phyloP scores from a whole-genome alignment of 2,797 vertebrate genomes.

The Argyrosomus regius region DNA sequence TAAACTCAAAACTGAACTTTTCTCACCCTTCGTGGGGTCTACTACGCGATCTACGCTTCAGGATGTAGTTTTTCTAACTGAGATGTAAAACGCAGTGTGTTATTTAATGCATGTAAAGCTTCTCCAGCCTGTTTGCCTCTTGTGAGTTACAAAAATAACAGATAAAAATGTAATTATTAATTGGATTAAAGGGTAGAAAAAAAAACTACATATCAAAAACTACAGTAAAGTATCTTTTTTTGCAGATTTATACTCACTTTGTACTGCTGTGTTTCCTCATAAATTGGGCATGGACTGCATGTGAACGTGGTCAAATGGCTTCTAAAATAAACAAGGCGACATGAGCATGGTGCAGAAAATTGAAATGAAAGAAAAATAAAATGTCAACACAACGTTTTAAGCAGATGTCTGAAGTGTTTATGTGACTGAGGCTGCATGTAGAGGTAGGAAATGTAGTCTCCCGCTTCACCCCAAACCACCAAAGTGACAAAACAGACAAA shows the following conservation, averaged over 20 bases:
- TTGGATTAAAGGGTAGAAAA: not conserved
- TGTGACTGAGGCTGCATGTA: slow-evolving; percentile 61
- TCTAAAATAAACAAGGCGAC: slow-evolving; percentile 49
- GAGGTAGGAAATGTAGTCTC: slow-evolving; percentile 63
- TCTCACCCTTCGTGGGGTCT: not conserved
- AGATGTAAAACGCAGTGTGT: not conserved
- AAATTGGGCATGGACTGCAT: slow-evolving; percentile 32
- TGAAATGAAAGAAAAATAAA: slow-evolving; percentile 61
- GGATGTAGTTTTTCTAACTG: not conserved
- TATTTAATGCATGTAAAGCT: slow-evolving; percentile 3
- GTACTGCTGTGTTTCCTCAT: slow-evolving; percentile 24
- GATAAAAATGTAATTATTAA: slow-evolving; percentile 16
- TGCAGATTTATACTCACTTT: slow-evolving; percentile 13
- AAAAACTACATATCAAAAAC: not conserved
- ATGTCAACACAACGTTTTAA: slow-evolving; percentile 61
- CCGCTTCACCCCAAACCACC: slow-evolving; percentile 66
- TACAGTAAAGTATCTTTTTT: slow-evolving; percentile 7
- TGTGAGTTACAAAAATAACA: slow-evolving; percentile 24
- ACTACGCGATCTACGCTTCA: not conserved
- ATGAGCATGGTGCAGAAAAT: slow-evolving; percentile 40
- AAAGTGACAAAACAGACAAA: slow-evolving; percentile 79
- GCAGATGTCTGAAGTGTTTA: slow-evolving; percentile 69
- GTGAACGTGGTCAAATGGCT: slow-evolving; percentile 35
- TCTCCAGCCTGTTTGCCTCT: not conserved
- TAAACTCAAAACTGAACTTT: slow-evolving; percentile 5